Percentiles rank a stretch among this genome's conserved stretches.
These are phyloP conservation scores for Capreolus pygargus DNA, from an alignment of 2,113 vertebrate genomes.

Conservation along the genomic window DNA sequence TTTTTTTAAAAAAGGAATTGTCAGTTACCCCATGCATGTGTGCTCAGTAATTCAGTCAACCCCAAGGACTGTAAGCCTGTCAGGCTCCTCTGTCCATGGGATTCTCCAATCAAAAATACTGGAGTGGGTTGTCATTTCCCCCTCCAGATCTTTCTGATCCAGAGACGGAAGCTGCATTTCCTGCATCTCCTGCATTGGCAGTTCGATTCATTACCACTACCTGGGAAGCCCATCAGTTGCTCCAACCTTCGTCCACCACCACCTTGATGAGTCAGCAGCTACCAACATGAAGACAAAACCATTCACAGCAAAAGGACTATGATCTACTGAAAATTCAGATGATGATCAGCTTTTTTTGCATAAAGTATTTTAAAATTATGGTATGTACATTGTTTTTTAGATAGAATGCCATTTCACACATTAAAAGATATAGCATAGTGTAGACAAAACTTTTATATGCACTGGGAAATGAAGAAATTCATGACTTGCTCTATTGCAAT, in stretches of 20 bases:
- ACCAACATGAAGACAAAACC: background rate
- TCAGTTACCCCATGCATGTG: accelerated
- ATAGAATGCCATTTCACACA: background rate
- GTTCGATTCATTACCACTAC: background rate
- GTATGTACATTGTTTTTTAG: background rate
- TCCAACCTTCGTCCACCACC: background rate
- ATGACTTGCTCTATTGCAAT: background rate
- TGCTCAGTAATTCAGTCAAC: background rate
- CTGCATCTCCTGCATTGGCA: background rate
- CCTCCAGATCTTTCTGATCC: background rate
- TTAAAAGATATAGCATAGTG: background rate
- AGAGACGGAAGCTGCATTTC: background rate
- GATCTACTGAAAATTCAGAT: background rate
- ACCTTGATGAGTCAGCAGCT: background rate
- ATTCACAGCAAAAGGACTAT: background rate
- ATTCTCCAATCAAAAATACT: background rate
- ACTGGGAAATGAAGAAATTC: background rate
- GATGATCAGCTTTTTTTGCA: background rate
- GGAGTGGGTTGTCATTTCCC: background rate
- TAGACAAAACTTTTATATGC: background rate
- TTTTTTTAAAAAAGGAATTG: background rate
- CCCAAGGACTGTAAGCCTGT: background rate
- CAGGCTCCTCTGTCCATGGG: background rate
- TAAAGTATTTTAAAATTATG: background rate
- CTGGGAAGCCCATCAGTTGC: background rate